Evolutionary conservation across 2,113 vertebrate species (phyloP).

Genomic region (Cepphus grylle): DNA sequence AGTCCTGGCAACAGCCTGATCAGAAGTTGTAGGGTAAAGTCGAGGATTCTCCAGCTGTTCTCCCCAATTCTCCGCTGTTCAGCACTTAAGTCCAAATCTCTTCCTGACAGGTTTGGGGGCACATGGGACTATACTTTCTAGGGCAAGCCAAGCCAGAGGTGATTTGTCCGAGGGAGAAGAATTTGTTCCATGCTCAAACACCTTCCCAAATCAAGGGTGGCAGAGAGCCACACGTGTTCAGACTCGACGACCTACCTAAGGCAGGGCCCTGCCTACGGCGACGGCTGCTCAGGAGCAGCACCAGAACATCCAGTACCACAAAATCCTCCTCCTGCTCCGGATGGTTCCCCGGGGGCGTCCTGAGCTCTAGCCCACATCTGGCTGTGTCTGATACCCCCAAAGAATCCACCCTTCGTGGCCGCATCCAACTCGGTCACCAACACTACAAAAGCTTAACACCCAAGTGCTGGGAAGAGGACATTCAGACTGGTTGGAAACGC

Average conservation of each 20-base stretch:
- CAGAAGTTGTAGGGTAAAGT: no score
- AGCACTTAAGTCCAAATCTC: neutral
- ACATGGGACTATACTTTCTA: neutral
- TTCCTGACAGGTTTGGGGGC: neutral
- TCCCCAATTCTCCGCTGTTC: neutral
- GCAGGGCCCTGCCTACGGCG: neutral
- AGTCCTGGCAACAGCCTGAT: neutral
- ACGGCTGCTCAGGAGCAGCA: neutral
- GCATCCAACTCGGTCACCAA: neutral
- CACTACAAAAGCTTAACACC: neutral
- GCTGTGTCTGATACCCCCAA: neutral
- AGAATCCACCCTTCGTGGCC: neutral
- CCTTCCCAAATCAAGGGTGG: neutral
- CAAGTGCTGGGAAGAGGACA: neutral
- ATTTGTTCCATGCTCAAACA: neutral
- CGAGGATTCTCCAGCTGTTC: no score
- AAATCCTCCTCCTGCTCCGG: neutral
- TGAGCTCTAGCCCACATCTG: neutral
- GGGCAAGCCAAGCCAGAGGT: neutral
- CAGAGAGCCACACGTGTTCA: no score
- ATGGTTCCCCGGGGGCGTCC: neutral
- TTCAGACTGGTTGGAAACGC: neutral
- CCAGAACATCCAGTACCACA: rapidly evolving
- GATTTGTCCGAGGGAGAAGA: no score
- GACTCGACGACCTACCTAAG: neutral